Evolutionary conservation across 1,140 invertebrate genomes (phyloP).

Genomic region (Zaprionus ornatus): DNA sequence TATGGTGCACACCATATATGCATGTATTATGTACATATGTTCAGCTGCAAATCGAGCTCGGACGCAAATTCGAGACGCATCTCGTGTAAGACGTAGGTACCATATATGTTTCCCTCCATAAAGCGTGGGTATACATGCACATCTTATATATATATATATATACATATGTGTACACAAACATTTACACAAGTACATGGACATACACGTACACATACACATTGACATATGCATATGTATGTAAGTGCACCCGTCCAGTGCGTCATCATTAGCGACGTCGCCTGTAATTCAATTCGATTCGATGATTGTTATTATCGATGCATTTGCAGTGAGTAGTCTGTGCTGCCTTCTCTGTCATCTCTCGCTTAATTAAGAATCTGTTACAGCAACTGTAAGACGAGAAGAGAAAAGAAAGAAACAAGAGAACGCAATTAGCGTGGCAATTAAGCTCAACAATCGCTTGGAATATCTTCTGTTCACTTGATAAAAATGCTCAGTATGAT

Average conservation of each 20-base stretch:
- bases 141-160: neutral
- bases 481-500: too few species aligned
- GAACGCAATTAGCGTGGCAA: neutral
- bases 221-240: neutral
- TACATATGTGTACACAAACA: neutral
- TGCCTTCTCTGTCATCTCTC: neutral
- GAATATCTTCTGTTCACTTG: neutral
- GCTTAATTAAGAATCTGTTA: slow-evolving; percentile 14
- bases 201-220: neutral
- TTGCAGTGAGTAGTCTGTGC: neutral
- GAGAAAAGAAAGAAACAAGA: neutral
- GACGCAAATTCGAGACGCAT: slow-evolving; percentile 13
- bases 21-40: neutral
- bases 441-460: neutral
- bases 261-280: slow-evolving; percentile 28
- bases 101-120: neutral
- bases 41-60: neutral
- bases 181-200: neutral
- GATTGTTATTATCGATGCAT: slow-evolving; percentile 23
- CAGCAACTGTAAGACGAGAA: neutral
- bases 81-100: neutral
- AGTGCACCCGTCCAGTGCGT: slow-evolving; percentile 16
- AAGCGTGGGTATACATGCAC: neutral
- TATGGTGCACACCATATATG: neutral
- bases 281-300: slow-evolving; percentile 26